Evolutionary conservation across 2,113 vertebrate species (phyloP), one percentile per base, ranked within the genome.

Genomic region (Sorex fumeus): DNA sequence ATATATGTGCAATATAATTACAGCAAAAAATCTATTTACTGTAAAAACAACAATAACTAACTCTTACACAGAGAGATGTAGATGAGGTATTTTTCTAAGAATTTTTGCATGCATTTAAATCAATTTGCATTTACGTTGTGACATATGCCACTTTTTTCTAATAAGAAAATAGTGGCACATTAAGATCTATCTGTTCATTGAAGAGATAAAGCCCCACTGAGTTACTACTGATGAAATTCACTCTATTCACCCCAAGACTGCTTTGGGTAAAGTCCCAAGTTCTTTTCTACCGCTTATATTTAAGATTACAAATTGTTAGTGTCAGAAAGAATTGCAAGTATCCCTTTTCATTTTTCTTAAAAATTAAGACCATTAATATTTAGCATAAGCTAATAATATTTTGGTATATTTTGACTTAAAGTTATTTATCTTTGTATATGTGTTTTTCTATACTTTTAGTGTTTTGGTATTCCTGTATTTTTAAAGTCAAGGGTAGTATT

Each of bases 301-400:
- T 87, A 43, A 64, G 71, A 87, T 34, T 76, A 21, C 6, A 8
- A 5, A 43, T 34, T 43, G 77, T 91, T 83, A 64, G 34, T 81
- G 28, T 91, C 50, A 94, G 34, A 83, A 77, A 77, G 21, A 87
- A 77, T 71, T 36, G 82, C 27, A 19, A 25, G 3, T 70, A 76
- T 40, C 30, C 47, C 50, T 82, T 36, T 70, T 25, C 11, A 70
- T 76, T 82, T 53, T 4, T 4, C 76, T 27, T 40, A 77, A 64
- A 77, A 23, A 21, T 82, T 36, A 69, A 53, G 62, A 36, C 28
- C 0, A 47, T 40, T 40, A 5, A 77, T 53, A 40, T 53, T 53
- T 83, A 87, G 50, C 23, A 45, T 16, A 53, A 77, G 50, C 71
- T 87, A 62, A 53, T 57, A 57, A 75, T 53, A 53, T 53, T 30